Base-by-base conservation (phyloP, 2,113 vertebrate species). In the Cercocebus atys region DNA sequence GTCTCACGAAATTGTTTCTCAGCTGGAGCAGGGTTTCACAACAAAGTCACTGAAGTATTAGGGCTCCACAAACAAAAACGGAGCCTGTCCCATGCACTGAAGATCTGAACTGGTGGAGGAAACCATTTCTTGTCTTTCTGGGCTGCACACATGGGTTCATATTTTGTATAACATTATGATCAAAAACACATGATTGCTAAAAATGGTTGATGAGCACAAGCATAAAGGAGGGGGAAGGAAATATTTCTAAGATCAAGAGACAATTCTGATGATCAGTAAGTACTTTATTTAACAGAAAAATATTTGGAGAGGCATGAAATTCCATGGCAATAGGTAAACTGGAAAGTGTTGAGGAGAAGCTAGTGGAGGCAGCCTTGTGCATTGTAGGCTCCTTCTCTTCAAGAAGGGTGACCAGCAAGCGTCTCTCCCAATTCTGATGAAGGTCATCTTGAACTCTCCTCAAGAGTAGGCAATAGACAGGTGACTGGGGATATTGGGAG, bases 331-430 rank as follows among this genome's bases (percentile, higher is more conserved):
- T 2, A 57, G 40, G 10, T 8, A 18, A 47, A 20, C 8, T 57
- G 25, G 45, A 45, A 61, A 70, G 75, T 27, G 59, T 38, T 20
- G 1, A 13, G 47, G 47, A 9, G 17, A 50, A 25, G 57, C 5
- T 3, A 0, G 0, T 5, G 0, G 13, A 70, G 50, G 25, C 0
- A 2, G 2, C 3, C 11, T 2, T 30, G 35, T 35, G 43, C 25
- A 4, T 1, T 47, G 32, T 10, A 14, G 66, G 30, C 14, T 18
- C 32, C 8, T 18, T 84, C 13, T 38, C 14, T 25, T 55, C 27
- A 35, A 52, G 73, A 23, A 35, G 35, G 32, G 45, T 55, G 14
- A 17, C 3, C 13, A 10, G 14, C 2, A 12, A 0, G 5, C 7
- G 8, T 64, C 38, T 11, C 6, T 75, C 20, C 32, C 64, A 30